Evolutionary conservation across 2,113 vertebrate genomes (phyloP).

Genomic region (Corvus hawaiiensis): DNA sequence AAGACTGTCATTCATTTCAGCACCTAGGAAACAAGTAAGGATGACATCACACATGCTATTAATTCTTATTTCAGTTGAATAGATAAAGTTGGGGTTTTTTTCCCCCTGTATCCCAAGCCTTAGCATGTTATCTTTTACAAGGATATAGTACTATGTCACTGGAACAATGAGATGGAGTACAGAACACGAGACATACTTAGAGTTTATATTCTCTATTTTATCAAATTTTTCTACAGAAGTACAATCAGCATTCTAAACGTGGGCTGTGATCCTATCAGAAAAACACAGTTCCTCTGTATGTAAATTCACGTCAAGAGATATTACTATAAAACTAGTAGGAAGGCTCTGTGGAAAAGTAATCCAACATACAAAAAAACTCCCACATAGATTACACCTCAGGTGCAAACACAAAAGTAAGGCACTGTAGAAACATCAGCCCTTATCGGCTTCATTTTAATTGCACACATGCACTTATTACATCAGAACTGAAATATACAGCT

Average conservation of each 20-base stretch:
- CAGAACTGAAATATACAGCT: neutral
- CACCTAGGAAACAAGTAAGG: constrained; percentile 66
- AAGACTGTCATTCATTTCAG: constrained; percentile 83
- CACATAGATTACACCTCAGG: neutral
- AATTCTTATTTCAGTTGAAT: neutral
- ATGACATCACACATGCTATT: neutral
- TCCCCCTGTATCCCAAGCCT: neutral
- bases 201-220: neutral
- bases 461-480: neutral
- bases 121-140: neutral
- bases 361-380: neutral
- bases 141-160: neutral
- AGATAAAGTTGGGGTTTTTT: fast-evolving
- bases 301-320: neutral
- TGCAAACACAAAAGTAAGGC: neutral
- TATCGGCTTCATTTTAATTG: neutral
- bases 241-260: neutral
- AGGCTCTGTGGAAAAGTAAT: neutral
- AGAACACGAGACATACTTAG: neutral
- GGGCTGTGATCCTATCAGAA: neutral
- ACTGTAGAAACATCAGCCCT: neutral
- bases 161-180: neutral
- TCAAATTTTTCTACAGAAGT: neutral
- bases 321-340: neutral
- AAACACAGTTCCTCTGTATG: neutral